phyloP scores from a whole-genome alignment of 2,888 invertebrate genomes.

The Chloroclysta siterata region DNA sequence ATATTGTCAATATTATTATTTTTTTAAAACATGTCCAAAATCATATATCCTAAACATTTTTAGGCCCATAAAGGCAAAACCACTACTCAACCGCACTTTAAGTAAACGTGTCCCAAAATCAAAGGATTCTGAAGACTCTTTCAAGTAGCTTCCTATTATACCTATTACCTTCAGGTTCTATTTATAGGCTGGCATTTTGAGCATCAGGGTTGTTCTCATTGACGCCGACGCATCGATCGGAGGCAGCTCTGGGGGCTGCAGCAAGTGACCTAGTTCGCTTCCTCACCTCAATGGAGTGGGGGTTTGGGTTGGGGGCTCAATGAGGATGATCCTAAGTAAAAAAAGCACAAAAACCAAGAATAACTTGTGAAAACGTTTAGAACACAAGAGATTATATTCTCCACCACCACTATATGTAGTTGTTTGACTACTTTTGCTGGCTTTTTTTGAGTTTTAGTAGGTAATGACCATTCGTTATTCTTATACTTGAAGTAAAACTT shows the following conservation, averaged over 20 bases:
- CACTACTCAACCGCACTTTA: not conserved
- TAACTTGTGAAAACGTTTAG: not conserved
- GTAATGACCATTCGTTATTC: too few relatives aligned
- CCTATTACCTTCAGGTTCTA: slow-evolving; percentile 58
- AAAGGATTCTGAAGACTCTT: slow-evolving; percentile 12
- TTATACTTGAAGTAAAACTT: too few relatives aligned
- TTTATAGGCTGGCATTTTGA: slow-evolving; percentile 62
- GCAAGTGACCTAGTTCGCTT: slow-evolving; percentile 73
- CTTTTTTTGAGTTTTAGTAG: too few relatives aligned
- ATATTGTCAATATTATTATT: too few relatives aligned
- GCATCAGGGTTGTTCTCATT: slow-evolving; percentile 63
- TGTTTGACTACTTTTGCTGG: too few relatives aligned
- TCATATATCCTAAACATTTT: too few relatives aligned
- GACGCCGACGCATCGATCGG: slow-evolving; percentile 74
- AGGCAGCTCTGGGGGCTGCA: slow-evolving; percentile 63
- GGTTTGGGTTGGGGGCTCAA: slow-evolving; percentile 44
- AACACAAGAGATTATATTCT: too few relatives aligned
- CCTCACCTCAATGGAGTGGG: slow-evolving; percentile 77
- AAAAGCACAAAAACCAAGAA: not conserved
- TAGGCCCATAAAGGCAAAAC: too few relatives aligned
- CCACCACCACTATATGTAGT: too few relatives aligned
- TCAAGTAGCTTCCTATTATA: slow-evolving; percentile 15
- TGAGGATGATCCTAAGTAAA: slow-evolving; percentile 5
- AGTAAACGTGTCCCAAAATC: slow-evolving; percentile 9
- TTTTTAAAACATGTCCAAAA: too few relatives aligned